Evolutionary conservation across 2,888 invertebrate species (phyloP), one percentile per base, ranked within the genome.

Genomic region (Tetropium fuscum): DNA sequence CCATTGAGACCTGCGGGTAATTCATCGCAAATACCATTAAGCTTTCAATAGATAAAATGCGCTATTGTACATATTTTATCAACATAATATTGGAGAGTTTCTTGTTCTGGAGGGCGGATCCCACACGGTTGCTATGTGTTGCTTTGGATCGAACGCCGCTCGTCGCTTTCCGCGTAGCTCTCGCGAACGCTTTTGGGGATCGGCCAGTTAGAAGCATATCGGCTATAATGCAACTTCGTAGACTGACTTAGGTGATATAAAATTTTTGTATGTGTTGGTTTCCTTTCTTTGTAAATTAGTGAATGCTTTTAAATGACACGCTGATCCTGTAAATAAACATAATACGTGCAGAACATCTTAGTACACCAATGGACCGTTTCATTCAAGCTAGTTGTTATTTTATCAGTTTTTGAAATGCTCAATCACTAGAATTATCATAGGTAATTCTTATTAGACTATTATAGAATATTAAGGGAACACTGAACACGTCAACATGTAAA

Each of bases 121-220:
- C 67, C 70, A 58, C 59, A 60, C 61, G 66, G 79, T 80, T 80
- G 79, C 79, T 78, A 80, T 78, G 79, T 80, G 79, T 78, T 78
- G 79, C 78, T 78, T 69, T 64, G 75, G 80, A 81, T 81, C 80
- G 80, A 80, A 80, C 68, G 60, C 53, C 62, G 63, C 66, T 81
- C 81, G 81, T 70, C 60, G 38, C 63, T 65, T 59, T 71, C 73
- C 80, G 79, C 56, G 32, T 27, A 32, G 68, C 67, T 68, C 68
- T 72, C 77, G 75, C 57, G 60, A 47, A 66, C 74, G 73, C 72
- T 73, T n/a, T 74, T 70, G 60, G 66, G 70, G 70, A 68, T 74
- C 72, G 74, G 74, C 70, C 65, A 63, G 71, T 69, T 64, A 69
- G 71, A 68, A 67, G 63, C 58, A 47, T 15, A 48, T 68, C 66